Percentiles rank a stretch among this genome's conserved stretches.
Evolutionary conservation across 2,113 vertebrate species (phyloP).

Genomic region (Sphaerodactylus townsendi): DNA sequence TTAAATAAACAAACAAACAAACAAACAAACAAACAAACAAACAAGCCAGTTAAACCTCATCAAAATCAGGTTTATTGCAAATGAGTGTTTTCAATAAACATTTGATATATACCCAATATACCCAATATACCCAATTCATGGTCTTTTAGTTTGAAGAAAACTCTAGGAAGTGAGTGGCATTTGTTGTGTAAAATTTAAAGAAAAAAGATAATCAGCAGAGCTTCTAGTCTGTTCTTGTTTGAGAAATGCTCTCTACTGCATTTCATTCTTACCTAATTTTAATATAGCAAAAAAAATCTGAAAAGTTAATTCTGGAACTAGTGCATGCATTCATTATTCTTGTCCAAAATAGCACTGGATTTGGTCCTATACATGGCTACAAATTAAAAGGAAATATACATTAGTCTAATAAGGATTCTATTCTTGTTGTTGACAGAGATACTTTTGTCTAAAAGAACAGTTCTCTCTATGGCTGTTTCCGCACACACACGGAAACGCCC

Average conservation of each 20-base stretch:
- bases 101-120: not conserved
- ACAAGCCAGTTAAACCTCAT: not conserved
- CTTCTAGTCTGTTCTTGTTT: no score
- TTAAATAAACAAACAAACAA: no score
- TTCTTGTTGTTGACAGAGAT: not conserved
- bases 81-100: not conserved
- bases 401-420: no score
- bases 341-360: no score
- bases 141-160: not conserved
- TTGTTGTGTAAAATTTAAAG: not conserved
- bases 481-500: no score
- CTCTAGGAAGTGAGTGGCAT: not conserved
- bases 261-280: no score
- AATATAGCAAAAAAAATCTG: no score
- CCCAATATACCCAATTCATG: not conserved
- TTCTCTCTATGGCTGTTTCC: no score
- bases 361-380: not conserved
- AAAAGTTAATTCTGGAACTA: no score
- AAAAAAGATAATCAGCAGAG: not conserved
- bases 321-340: not conserved
- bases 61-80: not conserved
- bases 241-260: no score
- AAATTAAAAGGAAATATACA: not conserved
- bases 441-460: not conserved
- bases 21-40: no score